A percentile compares a stretch with the other conserved stretches of the same genome.
Conservation (phyloP, 30 jellyfish, hydroid and myxozoan species). For the Turritopsis dohrnii region DNA sequence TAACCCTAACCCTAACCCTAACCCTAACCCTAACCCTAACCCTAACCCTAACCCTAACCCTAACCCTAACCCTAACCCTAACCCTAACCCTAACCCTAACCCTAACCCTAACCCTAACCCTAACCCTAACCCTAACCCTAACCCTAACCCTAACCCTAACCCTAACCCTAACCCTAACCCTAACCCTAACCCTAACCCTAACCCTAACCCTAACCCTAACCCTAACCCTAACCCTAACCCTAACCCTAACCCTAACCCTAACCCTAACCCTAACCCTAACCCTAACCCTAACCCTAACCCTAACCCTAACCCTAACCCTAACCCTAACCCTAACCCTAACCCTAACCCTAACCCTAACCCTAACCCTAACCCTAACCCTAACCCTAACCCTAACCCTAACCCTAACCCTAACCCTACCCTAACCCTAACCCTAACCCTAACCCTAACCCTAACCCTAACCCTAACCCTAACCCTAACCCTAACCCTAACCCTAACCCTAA, state of each 20-base stretch:
- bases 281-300: constrained; percentile 24
- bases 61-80: constrained; percentile 17
- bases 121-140: constrained; percentile 18
- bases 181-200: neutral
- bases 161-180: neutral
- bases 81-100: constrained; percentile 23
- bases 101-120: constrained; percentile 21
- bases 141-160: neutral
- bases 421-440: neutral
- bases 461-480: constrained; percentile 24
- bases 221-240: neutral
- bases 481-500: constrained; percentile 21
- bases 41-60: neutral
- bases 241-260: constrained; percentile 23
- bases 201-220: neutral
- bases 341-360: constrained; percentile 4
- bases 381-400: constrained; percentile 22
- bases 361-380: constrained; percentile 17
- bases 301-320: constrained; percentile 16
- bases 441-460: constrained; percentile 5
- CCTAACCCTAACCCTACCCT: constrained; percentile 18
- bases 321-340: neutral
- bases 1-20: neutral
- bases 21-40: neutral
- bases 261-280: constrained; percentile 11